A percentile compares a stretch with the other conserved stretches of the same genome.
Evolutionary conservation across 2,888 invertebrate species (phyloP).

Genomic region (Amiota communis): DNA sequence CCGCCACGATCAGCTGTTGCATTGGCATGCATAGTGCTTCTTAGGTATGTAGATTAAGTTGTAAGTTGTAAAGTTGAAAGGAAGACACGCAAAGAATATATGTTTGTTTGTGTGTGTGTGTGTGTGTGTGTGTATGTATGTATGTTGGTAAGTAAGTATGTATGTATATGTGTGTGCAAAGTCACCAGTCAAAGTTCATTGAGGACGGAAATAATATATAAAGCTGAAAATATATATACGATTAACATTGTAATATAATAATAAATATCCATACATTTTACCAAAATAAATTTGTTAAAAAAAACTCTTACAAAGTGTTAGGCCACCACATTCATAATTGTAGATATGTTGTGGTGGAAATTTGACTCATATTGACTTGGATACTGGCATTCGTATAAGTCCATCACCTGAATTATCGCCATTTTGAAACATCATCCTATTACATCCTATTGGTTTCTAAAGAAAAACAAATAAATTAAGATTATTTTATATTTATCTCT

Average conservation of each 20-base stretch:
- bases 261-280: too few relatives aligned
- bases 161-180: constrained; percentile 11
- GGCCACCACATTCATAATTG: constrained; percentile 15
- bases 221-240: constrained; percentile 1
- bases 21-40: constrained; percentile 86
- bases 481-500: too few relatives aligned
- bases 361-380: constrained; percentile 3
- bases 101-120: constrained; percentile 16
- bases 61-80: constrained; percentile 38
- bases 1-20: constrained; percentile 86
- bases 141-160: too few relatives aligned
- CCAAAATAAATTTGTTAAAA: too few relatives aligned
- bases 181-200: constrained; percentile 19
- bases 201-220: constrained; percentile 17
- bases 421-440: neutral
- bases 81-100: constrained; percentile 44
- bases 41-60: constrained; percentile 19
- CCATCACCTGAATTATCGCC: constrained; percentile 1
- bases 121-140: neutral
- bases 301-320: constrained; percentile 15
- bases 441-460: too few relatives aligned
- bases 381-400: constrained; percentile 7
- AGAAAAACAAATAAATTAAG: too few relatives aligned
- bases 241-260: neutral
- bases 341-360: constrained; percentile 2